Evolutionary conservation across 1,140 invertebrate genomes (phyloP), one percentile per base, ranked within the genome.

Genomic region (Mesaphorura yosii): DNA sequence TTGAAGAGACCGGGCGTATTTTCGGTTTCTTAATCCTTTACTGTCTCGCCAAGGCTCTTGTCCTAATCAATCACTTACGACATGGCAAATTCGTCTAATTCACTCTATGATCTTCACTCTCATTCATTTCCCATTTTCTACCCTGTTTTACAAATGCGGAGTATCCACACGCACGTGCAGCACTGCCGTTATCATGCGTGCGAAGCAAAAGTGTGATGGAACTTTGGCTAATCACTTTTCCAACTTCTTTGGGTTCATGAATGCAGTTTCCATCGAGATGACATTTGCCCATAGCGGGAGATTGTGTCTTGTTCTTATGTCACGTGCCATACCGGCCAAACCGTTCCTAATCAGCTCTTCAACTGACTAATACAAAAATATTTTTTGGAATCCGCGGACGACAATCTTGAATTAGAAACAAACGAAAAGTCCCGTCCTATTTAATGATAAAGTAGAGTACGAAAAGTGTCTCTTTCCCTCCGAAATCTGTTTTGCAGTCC

Each of bases 11-110:
- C 10, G 10, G 28, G 7, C 5, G 44, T 5, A 46, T 6, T 46
- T 6, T 19, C 44, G 27, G 27, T 55, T 49, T 45, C 50, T 53
- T 58, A 58, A 58, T 58, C 56, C 56, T 58, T 58, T 53, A 42
- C 50, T 58, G 51, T 53, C 56, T 53, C 31, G 34, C 26, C n/a
- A 7, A 15, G 4, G 25, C 51, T 53, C 50, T 53, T 58, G 56
- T 58, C 56, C 46, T 53, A 53, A 58, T 58, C 56, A 58, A 58
- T 58, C 56, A 58, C 56, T 58, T 49, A 53, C 44, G 51, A 58
- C 48, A 58, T 29, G 53, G 48, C 49, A 57, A 53, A 58, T 53
- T 58, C 51, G 26, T 40, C 50, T 58, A 48, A 58, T 58, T 58
- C 51, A 29, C n/a, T 6, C 17, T 31, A 10, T 37, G 17, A 37